A percentile compares a stretch with the other conserved stretches of the same genome.
Evolutionary conservation across 1,140 invertebrate species (phyloP).

Genomic region (Heliothis subflexa): DNA sequence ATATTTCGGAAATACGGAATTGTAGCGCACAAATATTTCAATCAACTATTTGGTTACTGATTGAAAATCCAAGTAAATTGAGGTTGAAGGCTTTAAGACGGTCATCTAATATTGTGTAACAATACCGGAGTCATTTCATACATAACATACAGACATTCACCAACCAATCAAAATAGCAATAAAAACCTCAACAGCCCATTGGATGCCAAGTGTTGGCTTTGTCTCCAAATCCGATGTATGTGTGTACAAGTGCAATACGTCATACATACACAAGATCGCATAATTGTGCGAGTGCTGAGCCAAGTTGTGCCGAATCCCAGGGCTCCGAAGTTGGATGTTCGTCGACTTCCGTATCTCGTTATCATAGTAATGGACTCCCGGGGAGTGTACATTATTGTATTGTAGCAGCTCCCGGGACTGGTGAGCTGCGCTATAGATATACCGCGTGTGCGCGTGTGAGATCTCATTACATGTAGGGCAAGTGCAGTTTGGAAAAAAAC

Average conservation of each 20-base stretch:
- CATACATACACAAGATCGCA: neutral
- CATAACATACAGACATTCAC: too few relatives aligned
- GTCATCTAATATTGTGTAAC: too few relatives aligned
- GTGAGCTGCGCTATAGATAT: slow-evolving; percentile 10
- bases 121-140: too few relatives aligned
- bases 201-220: slow-evolving; percentile 5
- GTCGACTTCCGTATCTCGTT: slow-evolving; percentile 68
- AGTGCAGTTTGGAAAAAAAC: neutral
- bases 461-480: neutral
- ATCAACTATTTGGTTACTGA: neutral
- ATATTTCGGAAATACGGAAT: slow-evolving; percentile 13
- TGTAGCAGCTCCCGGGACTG: slow-evolving; percentile 44
- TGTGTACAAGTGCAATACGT: slow-evolving; percentile 8
- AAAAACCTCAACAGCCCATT: neutral
- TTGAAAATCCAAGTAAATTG: too few relatives aligned
- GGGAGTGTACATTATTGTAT: slow-evolving; percentile 67
- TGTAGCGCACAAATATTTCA: neutral
- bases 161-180: too few relatives aligned
- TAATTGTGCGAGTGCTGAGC: slow-evolving; percentile 31
- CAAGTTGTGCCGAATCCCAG: slow-evolving; percentile 41
- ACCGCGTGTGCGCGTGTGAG: neutral
- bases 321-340: slow-evolving; percentile 56
- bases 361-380: slow-evolving; percentile 69
- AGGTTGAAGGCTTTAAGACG: too few relatives aligned
- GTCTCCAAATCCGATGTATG: slow-evolving; percentile 10